Base-by-base conservation (phyloP, 30 jellyfish, hydroid and myxozoan species). In the Cassiopea andromeda region DNA sequence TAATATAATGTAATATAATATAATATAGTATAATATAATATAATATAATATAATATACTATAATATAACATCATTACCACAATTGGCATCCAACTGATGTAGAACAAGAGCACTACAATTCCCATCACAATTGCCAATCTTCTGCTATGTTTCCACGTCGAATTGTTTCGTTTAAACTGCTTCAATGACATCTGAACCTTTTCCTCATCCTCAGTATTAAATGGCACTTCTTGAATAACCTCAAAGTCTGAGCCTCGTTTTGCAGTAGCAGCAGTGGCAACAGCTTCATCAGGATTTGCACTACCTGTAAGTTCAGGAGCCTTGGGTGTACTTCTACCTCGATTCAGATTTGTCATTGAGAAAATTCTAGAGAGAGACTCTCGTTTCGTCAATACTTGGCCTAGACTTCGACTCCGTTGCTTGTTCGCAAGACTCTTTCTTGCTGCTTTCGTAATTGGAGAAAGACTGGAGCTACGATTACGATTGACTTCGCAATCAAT, bases 71-170 rank as follows among this genome's bases (percentile, higher is more conserved):
- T 17, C 15, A 88, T 77, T 91, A 91, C 97, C 84, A 91, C 97
- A 15, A 91, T 91, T 10, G 97, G 97, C 97, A 91, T 77, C 97
- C 97, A 91, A 72, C 94, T 91, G 57, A 79, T 78, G 80, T 84
- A 91, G 38, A 91, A 91, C 77, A 91, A 48, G 82, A 69, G 18
- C 5, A 91, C 97, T 19, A 91, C 97, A 13, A 84, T 84, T 69
- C 93, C 97, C 97, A 91, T 91, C 48, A 91, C 93, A 19, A 91
- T 64, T 17, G 97, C 92, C 43, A 91, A 80, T 57, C 48, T 78
- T 48, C 92, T 84, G 71, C 96, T 89, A 48, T 81, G 91, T 74
- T 89, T 80, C 96, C 96, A 89, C 7, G 96, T 80, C 38, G 79
- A 4, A 47, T 58, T 83, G 54, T 89, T 82, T 58, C 89, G 70